Evolutionary conservation across 92 coral and sea anemone genomes (phyloP).

Genomic region (Epizoanthus stellaris): DNA sequence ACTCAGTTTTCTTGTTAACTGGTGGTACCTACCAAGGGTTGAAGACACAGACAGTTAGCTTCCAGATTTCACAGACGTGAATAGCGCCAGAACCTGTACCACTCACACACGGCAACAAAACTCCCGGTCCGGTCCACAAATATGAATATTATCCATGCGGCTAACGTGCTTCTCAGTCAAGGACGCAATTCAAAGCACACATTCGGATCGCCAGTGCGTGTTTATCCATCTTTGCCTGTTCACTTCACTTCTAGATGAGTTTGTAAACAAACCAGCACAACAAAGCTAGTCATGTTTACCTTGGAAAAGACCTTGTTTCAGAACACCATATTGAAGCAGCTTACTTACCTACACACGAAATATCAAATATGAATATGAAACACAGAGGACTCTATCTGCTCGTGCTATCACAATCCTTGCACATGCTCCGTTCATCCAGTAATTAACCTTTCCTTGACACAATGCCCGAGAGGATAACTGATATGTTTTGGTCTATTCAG

Average conservation of each 20-base stretch:
- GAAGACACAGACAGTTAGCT: constrained; percentile 3
- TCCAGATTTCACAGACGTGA: constrained; percentile 3
- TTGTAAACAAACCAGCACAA: too few species aligned
- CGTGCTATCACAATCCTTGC: constrained; percentile 19
- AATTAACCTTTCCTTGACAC: constrained; percentile 28
- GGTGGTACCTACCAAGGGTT: constrained; percentile 8
- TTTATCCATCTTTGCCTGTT: too few species aligned
- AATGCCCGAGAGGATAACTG: not conserved
- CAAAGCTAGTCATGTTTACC: too few species aligned
- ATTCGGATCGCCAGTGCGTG: too few species aligned
- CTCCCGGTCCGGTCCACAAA: not conserved
- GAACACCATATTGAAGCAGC: not conserved
- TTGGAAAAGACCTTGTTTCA: not conserved
- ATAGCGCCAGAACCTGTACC: not conserved
- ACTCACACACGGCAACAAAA: not conserved
- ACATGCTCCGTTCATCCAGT: constrained; percentile 15
- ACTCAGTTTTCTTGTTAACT: not conserved
- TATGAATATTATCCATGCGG: not conserved
- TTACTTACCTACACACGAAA: constrained; percentile 20
- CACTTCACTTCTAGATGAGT: too few species aligned
- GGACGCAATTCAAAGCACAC: too few species aligned
- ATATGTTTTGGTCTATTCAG: constrained; percentile 23
- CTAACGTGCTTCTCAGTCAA: too few species aligned
- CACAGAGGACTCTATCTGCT: not conserved
- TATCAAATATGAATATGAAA: not conserved